These are phyloP conservation scores for Ctenopoma multispine DNA, from an alignment of 2,797 vertebrate species.

Conservation along the genomic window DNA sequence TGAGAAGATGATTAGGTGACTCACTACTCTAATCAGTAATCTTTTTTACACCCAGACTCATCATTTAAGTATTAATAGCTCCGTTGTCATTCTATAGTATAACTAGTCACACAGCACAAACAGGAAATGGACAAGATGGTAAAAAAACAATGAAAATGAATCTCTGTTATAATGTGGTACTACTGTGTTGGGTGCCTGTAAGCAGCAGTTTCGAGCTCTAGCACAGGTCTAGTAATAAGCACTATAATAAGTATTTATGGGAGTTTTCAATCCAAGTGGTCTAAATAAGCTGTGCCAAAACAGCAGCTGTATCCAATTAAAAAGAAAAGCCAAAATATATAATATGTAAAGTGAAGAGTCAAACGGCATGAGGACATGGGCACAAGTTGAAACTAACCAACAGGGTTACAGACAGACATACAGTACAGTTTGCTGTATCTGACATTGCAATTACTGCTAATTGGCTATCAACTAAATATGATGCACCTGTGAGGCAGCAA, in stretches of 20 bases:
- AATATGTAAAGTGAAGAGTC: not conserved
- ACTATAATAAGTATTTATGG: conserved; percentile 13
- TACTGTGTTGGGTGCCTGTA: not conserved
- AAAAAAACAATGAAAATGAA: not conserved
- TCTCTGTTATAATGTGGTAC: not conserved
- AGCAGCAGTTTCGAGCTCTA: conserved; percentile 12
- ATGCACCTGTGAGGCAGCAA: conserved; percentile 7
- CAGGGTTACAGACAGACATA: conserved; percentile 9
- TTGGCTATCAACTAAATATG: conserved; percentile 39
- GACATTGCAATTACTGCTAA: conserved; percentile 24
- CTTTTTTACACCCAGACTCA: not conserved
- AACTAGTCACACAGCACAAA: not conserved
- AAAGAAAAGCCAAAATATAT: not conserved
- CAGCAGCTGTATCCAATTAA: conserved; percentile 1
- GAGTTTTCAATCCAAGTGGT: conserved; percentile 29
- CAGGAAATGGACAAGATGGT: not conserved
- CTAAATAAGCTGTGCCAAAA: conserved; percentile 26
- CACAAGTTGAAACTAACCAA: conserved; percentile 12
- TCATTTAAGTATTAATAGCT: not conserved
- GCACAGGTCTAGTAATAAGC: conserved; percentile 5
- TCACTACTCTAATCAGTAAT: not conserved
- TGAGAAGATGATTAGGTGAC: not conserved
- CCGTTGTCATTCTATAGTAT: not conserved
- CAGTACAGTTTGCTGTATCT: not conserved
- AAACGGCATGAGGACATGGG: conserved; percentile 16